phyloP scores from a whole-genome alignment of 64 coral and sea anemone species.

The Platygyra sinensis region DNA sequence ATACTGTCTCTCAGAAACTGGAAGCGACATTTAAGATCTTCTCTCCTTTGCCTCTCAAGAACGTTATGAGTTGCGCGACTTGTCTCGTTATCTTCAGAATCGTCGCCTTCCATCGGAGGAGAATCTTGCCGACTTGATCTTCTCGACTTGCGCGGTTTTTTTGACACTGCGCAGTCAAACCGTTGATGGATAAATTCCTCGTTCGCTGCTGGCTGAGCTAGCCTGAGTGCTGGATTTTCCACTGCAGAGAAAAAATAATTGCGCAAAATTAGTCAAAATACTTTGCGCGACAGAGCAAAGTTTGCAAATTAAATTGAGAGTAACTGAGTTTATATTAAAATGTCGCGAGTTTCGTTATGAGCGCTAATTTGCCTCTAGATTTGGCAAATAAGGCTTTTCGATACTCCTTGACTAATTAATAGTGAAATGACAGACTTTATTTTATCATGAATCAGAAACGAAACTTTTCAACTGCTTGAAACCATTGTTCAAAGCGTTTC shows the following conservation, averaged over 20 bases:
- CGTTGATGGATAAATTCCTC: slow-evolving; percentile 79
- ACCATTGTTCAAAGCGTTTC: slow-evolving; percentile 37
- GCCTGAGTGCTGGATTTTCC: slow-evolving; percentile 47
- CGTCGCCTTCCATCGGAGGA: slow-evolving; percentile 76
- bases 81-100: slow-evolving; percentile 95
- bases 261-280: slow-evolving; percentile 5
- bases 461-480: slow-evolving; percentile 37
- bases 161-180: slow-evolving; percentile 56
- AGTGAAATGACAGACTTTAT: slow-evolving; percentile 27
- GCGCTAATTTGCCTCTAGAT: slow-evolving; percentile 1
- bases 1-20: slow-evolving; percentile 90
- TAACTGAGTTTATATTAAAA: neutral
- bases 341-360: neutral
- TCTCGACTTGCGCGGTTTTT: slow-evolving; percentile 67
- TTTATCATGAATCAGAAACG: slow-evolving; percentile 32
- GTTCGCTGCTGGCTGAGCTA: slow-evolving; percentile 1
- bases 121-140: slow-evolving; percentile 61
- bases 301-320: slow-evolving; percentile 6
- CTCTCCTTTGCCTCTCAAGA: slow-evolving; percentile 84
- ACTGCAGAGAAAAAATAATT: slow-evolving; percentile 24
- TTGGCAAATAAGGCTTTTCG: neutral
- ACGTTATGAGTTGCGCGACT: slow-evolving; percentile 98
- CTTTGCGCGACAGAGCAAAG: neutral
- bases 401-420: slow-evolving; percentile 9
- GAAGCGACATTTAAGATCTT: slow-evolving; percentile 97